Base-by-base conservation (phyloP, 64 coral and sea anemone species). In the Montipora efflorescens region DNA sequence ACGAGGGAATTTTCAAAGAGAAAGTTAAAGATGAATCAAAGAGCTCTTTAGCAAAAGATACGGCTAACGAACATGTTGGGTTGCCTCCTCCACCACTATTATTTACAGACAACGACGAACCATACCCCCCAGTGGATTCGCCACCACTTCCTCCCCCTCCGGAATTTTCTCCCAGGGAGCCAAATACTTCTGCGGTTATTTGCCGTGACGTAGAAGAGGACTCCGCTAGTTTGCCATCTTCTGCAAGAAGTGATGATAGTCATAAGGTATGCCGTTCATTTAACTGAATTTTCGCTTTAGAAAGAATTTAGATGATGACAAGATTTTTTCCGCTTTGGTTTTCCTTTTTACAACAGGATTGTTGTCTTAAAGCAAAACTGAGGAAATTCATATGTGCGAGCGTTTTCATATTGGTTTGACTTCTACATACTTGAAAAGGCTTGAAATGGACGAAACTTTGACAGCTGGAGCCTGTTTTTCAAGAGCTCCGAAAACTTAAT, bases 81-180 rank as follows among this genome's bases (percentile, higher is more conserved):
- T 79, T 98, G 22, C 93, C 96, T 15, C 96, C 96, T 15, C 96
- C 95, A 2, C 95, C 96, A 19, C 14, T 84, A 44, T 87, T 74
- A 9, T 98, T 98, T 72, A 72, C 82, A 50, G 66, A 72, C 47
- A 50, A 67, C 64, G 76, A 67, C 45, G 62, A 92, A 84, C 75
- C 61, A 36, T 87, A 67, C 36, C 68, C 48, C 79, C 43, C 43
- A 28, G 5, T 94, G 0, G 80, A 90, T 36, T 98, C 96, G 8
- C 93, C 93, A 11, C 71, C 92, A 6, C 80, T 98, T 14, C 96
- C 96, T 22, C 96, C 96, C 52, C 95, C 96, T 9, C 96, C 93
- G 6, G 96, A 98, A 64, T 98, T 98, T 77, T 92, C 67, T 3
- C 92, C 82, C 8, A 81, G 48, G 59, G 55, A 79, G 50, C 47